Evolutionary conservation across 2,888 invertebrate species (phyloP), one percentile per base, ranked within the genome.

Genomic region (Rosalia funebris): DNA sequence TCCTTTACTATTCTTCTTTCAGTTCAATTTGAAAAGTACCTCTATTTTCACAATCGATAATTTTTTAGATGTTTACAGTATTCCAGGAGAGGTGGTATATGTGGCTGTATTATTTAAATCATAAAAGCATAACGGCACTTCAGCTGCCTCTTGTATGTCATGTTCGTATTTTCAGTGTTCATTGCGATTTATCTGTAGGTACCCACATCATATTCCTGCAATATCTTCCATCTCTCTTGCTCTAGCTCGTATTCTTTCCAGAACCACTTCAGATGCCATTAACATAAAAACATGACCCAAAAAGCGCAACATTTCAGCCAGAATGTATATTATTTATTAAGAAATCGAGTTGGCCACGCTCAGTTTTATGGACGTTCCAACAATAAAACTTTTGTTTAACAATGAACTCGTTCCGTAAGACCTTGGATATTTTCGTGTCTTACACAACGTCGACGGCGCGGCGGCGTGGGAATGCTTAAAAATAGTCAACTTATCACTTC

Each of bases 371-470:
- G 57, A 47, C 15, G 19, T 15, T 50, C 39, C 39, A 17, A 41
- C 56, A 44, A 56, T 59, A 59, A 53, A 59, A 57, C 42, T 59
- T 59, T 25, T 44, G 56, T 36, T 20, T 50, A 15, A 50, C 20
- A 50, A 36, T 48, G 48, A 50, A 25, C 50, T 41, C 50, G 50
- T 15, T 20, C n/a, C 7, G 7, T 14, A 16, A 17, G 50, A 39
- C 50, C 50, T 50, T 50, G 50, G 25, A 50, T 50, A 50, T 50
- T 31, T 50, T 41, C n/a, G 50, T 39, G 37, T 50, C 50, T 50
- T 50, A 39, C 31, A 50, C 50, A 39, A 39, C 37, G 20, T 39
- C 39, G 2, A 19, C 12, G 39, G 39, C 39, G 39, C 39, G 2
- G 12, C 12, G 39, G 39, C 39, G 39, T 25, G 39, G 39, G 50